These are phyloP conservation scores for Chrysaora quinquecirrha DNA, from an alignment of 30 jellyfish, hydroid and myxozoan genomes.

Conservation along the genomic window DNA sequence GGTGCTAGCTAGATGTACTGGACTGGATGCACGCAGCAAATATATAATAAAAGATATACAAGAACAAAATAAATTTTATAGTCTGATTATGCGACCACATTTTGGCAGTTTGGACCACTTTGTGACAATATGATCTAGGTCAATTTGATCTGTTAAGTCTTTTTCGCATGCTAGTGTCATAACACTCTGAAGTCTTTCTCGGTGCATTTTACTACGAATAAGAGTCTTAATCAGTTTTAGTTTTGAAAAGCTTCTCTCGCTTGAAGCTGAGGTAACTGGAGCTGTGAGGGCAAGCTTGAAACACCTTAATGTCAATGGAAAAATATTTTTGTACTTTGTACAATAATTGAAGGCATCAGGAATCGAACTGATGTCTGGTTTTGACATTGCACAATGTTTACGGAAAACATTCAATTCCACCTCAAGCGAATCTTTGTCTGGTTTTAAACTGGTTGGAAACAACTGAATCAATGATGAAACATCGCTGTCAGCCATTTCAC, in stretches of 20 bases:
- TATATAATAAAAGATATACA: not conserved
- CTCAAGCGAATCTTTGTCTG: slow-evolving; percentile 19
- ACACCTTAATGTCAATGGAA: no score
- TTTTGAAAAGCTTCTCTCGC: slow-evolving; percentile 52
- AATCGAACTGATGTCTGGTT: slow-evolving; percentile 6
- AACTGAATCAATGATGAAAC: slow-evolving; percentile 28
- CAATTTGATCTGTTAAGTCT: slow-evolving; percentile 33
- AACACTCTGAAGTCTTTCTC: slow-evolving; percentile 33
- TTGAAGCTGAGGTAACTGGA: no score
- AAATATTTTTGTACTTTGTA: not conserved
- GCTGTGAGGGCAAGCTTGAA: slow-evolving; percentile 8
- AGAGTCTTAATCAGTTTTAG: slow-evolving; percentile 24
- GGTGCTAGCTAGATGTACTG: no score
- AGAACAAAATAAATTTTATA: not conserved
- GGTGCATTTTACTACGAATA: slow-evolving; percentile 34
- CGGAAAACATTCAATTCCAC: not conserved
- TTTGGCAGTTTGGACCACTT: slow-evolving; percentile 52
- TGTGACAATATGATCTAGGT: slow-evolving; percentile 35
- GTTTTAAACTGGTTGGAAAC: slow-evolving; percentile 32
- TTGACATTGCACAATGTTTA: not conserved
- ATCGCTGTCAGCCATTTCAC: slow-evolving; percentile 20
- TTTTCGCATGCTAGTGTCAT: no score
- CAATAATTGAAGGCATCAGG: not conserved
- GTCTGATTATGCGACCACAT: slow-evolving; percentile 20
- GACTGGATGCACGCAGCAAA: no score